Percentiles rank a stretch among this genome's conserved stretches.
Evolutionary conservation across 2,113 vertebrate species (phyloP).

Genomic region (Urocitellus parryii): DNA sequence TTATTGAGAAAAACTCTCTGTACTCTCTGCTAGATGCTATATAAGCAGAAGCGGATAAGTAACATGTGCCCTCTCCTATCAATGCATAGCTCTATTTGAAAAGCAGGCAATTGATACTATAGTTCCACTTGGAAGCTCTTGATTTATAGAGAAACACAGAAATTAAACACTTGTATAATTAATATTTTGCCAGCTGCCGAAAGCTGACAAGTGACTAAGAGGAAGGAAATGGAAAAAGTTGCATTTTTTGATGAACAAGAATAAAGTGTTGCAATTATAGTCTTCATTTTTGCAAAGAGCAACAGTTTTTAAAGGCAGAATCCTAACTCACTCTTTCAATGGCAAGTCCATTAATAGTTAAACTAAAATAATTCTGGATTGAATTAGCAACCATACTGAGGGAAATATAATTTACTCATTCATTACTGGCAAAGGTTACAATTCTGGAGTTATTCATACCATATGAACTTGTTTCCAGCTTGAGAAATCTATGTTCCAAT

Average conservation of each 20-base stretch:
- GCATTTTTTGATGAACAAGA: constrained; percentile 56
- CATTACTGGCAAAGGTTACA: neutral
- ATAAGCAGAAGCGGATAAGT: neutral
- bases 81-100: neutral
- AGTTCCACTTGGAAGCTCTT: neutral
- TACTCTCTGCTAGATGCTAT: neutral
- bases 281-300: constrained; percentile 9
- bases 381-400: neutral
- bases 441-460: neutral
- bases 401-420: neutral
- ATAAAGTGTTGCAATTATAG: constrained; percentile 38
- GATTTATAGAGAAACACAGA: constrained; percentile 47
- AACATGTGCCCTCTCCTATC: neutral
- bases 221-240: constrained; percentile 33
- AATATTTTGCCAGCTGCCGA: constrained; percentile 48
- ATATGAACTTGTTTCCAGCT: neutral
- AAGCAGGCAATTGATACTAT: neutral
- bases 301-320: constrained; percentile 47
- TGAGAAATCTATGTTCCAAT: neutral
- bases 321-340: constrained; percentile 48
- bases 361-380: constrained; percentile 57
- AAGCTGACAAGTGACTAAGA: constrained; percentile 39
- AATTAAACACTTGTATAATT: constrained; percentile 34
- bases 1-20: neutral
- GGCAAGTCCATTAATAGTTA: constrained; percentile 29